Conservation (phyloP, 2,797 vertebrate species). For the Dryobates pubescens region DNA sequence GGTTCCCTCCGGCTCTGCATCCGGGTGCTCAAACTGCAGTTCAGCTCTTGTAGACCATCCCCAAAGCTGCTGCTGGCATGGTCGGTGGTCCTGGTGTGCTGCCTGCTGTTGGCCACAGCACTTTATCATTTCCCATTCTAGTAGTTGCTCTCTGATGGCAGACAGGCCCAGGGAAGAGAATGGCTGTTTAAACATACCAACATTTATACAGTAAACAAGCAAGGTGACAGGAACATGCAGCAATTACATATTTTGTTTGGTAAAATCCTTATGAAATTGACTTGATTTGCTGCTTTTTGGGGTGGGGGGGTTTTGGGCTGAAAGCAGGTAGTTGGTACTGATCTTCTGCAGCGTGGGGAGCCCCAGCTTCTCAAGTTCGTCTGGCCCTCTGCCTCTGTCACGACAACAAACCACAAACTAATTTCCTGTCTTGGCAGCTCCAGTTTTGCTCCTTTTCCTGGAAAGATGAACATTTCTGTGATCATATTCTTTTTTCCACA, state of each 20-base stretch:
- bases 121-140: neutral
- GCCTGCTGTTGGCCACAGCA: neutral
- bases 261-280: neutral
- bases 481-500: neutral
- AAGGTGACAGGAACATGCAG: constrained; percentile 22
- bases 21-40: neutral
- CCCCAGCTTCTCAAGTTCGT: neutral
- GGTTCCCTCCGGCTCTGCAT: neutral
- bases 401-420: neutral
- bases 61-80: neutral
- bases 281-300: neutral
- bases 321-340: neutral
- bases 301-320: neutral
- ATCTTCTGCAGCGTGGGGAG: neutral
- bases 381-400: constrained; percentile 5
- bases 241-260: neutral
- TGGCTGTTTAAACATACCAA: neutral
- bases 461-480: neutral
- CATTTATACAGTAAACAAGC: neutral
- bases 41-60: neutral
- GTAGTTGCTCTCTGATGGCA: constrained; percentile 21
- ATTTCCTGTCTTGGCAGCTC: constrained; percentile 3
- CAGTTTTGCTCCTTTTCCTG: neutral
- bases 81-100: neutral
- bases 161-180: constrained; percentile 5